phyloP scores from a whole-genome alignment of 2,888 invertebrate species.

The Tenthredo notha region DNA sequence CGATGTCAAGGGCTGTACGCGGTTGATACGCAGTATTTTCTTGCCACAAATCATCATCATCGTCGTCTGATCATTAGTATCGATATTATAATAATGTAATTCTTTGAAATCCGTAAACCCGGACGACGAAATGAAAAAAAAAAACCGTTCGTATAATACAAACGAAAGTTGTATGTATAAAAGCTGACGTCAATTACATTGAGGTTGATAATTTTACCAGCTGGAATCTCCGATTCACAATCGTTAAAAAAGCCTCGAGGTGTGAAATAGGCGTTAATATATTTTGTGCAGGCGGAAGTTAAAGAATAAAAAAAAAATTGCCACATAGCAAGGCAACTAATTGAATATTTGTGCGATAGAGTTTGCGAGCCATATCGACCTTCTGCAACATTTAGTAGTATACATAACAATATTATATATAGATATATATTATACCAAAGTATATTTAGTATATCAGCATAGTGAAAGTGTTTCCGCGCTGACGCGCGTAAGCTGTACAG shows the following conservation, averaged over 20 bases:
- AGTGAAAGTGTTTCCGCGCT: constrained; percentile 51
- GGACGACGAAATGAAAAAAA: not conserved
- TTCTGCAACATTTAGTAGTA: constrained; percentile 15
- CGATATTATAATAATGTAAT: not conserved
- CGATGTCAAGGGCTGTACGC: constrained; percentile 43
- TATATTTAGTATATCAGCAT: constrained; percentile 41
- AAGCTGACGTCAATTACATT: not conserved
- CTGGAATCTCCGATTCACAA: not conserved
- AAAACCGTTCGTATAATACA: not conserved
- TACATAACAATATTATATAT: not conserved
- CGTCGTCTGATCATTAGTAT: too few relatives aligned
- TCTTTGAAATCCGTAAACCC: not conserved
- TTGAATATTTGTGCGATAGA: not conserved
- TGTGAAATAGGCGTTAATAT: not conserved
- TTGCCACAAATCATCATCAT: not conserved
- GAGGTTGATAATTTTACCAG: not conserved
- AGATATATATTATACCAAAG: constrained; percentile 1
- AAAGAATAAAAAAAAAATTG: not conserved
- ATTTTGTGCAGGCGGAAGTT: not conserved
- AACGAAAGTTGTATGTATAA: not conserved
- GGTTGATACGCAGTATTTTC: not conserved
- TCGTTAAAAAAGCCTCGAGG: not conserved
- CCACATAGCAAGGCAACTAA: not conserved
- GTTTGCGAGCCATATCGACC: constrained; percentile 7
- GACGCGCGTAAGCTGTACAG: constrained; percentile 15